phyloP scores from a whole-genome alignment of 2,888 invertebrate genomes.

The Drosophila mimica region DNA sequence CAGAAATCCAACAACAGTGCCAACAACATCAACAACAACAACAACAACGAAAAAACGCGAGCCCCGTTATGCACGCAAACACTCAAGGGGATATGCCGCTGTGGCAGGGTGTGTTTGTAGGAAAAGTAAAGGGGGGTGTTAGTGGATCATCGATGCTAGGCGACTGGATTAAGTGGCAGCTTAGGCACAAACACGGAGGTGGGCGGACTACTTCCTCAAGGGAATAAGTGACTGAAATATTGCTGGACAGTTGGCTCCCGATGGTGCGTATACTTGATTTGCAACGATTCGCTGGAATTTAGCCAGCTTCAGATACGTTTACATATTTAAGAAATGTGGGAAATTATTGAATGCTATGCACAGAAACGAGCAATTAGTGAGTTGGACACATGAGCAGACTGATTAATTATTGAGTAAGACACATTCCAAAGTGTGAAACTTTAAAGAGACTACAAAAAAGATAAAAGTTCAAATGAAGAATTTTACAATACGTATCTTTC shows the following conservation, averaged over 20 bases:
- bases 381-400: neutral
- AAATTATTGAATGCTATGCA: conserved; percentile 11
- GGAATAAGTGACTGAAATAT: conserved; percentile 56
- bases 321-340: conserved; percentile 34
- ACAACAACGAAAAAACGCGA: conserved; percentile 34
- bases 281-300: conserved; percentile 46
- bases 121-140: neutral
- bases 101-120: neutral
- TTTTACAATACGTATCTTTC: neutral
- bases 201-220: conserved; percentile 27
- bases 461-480: neutral
- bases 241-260: conserved; percentile 50
- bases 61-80: conserved; percentile 49
- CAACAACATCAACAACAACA: conserved; percentile 26
- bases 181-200: conserved; percentile 54
- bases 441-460: neutral
- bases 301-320: conserved; percentile 13
- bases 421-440: neutral
- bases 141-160: conserved; percentile 39
- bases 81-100: conserved; percentile 30
- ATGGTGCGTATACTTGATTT: conserved; percentile 72
- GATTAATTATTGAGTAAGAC: neutral
- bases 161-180: conserved; percentile 77
- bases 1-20: conserved; percentile 40
- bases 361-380: neutral